Evolutionary conservation across 2,797 vertebrate genomes (phyloP).

Genomic region (Carapus acus): DNA sequence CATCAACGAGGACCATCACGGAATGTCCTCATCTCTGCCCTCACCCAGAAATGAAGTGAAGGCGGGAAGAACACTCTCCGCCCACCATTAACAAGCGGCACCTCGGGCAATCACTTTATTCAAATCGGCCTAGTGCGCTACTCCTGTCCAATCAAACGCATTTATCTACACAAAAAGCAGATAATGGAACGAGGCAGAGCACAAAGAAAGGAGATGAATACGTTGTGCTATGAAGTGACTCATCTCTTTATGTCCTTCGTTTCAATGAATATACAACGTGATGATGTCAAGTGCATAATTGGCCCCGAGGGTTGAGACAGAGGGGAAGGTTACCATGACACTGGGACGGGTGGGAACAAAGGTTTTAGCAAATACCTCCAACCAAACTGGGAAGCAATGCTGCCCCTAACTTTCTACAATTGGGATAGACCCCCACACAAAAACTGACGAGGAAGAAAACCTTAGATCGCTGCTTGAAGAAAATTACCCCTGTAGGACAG

Average conservation of each 20-base stretch:
- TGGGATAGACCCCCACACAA: constrained; percentile 10
- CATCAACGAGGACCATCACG: constrained; percentile 49
- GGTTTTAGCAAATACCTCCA: not conserved
- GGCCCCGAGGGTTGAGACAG: constrained; percentile 33
- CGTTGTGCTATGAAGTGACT: constrained; percentile 49
- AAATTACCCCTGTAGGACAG: no score
- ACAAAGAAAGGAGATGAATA: constrained; percentile 34
- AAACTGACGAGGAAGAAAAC: constrained; percentile 27
- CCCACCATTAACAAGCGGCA: constrained; percentile 60
- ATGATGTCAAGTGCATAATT: constrained; percentile 56
- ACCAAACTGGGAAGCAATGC: constrained; percentile 7
- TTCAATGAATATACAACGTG: constrained; percentile 63
- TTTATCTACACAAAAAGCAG: constrained; percentile 69
- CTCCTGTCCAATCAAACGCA: constrained; percentile 67
- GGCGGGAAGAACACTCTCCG: constrained; percentile 45
- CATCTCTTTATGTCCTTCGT: constrained; percentile 54
- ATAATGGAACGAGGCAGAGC: constrained; percentile 67
- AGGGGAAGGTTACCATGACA: constrained; percentile 33
- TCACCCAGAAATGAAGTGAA: constrained; percentile 48
- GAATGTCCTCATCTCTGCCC: constrained; percentile 45
- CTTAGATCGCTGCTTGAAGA: no score
- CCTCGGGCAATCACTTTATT: constrained; percentile 61
- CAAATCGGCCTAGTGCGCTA: constrained; percentile 58
- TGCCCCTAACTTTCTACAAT: constrained; percentile 12
- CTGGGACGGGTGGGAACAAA: constrained; percentile 14